Conservation (phyloP, 2,888 invertebrate species). For the Megastigmus dorsalis region DNA sequence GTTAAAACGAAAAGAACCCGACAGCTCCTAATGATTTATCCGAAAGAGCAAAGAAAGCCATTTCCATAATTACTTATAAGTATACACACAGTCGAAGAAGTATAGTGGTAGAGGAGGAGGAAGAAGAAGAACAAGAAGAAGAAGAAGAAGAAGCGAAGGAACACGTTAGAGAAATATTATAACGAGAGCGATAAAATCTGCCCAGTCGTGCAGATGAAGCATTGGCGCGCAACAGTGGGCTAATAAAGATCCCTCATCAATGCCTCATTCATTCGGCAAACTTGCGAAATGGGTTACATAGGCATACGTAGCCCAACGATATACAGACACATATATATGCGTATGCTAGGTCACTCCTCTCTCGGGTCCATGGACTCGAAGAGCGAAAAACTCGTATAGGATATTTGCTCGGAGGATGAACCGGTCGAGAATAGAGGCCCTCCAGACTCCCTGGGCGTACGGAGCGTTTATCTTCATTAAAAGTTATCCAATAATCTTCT, state of each 20-base stretch:
- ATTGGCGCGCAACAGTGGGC: conserved; percentile 35
- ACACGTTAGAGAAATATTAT: conserved; percentile 28
- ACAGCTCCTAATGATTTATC: conserved; percentile 6
- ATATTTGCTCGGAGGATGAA: background rate
- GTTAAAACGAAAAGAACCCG: background rate
- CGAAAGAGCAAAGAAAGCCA: background rate
- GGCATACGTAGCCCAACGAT: background rate
- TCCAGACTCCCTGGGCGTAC: too few species aligned
- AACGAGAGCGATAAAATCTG: conserved; percentile 37
- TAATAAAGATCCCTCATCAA: conserved; percentile 44
- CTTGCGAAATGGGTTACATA: conserved; percentile 20
- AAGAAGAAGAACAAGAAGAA: background rate
- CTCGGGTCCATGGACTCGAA: too few species aligned
- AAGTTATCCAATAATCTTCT: conserved; percentile 44
- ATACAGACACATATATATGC: background rate
- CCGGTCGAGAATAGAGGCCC: too few species aligned
- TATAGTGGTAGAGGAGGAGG: too few species aligned
- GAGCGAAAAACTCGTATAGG: background rate
- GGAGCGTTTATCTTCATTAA: conserved; percentile 43
- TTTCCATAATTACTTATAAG: conserved; percentile 10
- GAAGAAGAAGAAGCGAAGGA: background rate
- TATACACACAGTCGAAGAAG: too few species aligned
- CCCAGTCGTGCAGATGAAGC: background rate
- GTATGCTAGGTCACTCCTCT: background rate
- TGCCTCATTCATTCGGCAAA: conserved; percentile 40